Conservation (phyloP, 2,113 vertebrate species). For the Xiphorhynchus elegans region DNA sequence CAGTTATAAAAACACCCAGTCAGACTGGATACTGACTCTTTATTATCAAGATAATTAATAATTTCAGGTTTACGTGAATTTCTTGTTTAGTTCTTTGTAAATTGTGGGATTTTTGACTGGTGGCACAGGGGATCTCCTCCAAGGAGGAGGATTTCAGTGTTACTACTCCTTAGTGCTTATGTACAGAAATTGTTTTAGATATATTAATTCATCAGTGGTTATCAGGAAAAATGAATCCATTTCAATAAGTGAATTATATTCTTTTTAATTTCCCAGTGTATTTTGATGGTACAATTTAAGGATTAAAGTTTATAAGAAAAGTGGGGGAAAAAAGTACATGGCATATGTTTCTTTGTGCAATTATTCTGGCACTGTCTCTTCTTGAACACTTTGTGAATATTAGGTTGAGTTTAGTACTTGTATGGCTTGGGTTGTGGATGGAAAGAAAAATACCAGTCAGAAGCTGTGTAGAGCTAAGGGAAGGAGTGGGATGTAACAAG, state of each 20-base stretch:
- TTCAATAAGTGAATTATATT: neutral
- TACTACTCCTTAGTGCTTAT: neutral
- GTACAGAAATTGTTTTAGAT: neutral
- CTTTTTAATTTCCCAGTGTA: accelerated
- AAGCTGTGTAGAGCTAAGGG: neutral
- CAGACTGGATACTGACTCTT: neutral
- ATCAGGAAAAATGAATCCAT: neutral
- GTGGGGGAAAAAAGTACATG: neutral
- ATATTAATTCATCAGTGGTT: neutral
- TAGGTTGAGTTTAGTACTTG: neutral
- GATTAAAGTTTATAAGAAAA: neutral
- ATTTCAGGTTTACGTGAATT: neutral
- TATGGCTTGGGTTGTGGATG: neutral
- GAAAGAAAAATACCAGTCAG: neutral
- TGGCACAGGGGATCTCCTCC: neutral
- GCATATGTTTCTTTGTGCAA: neutral
- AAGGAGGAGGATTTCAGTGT: neutral
- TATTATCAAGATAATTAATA: neutral
- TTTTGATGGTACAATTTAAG: neutral
- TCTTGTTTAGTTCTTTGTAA: neutral
- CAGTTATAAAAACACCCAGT: neutral
- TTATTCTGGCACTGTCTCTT: neutral
- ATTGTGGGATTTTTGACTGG: neutral
- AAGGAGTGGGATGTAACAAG: neutral
- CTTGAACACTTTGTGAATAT: neutral